phyloP scores from a whole-genome alignment of 2,888 invertebrate species.

The Catocala sponsa region DNA sequence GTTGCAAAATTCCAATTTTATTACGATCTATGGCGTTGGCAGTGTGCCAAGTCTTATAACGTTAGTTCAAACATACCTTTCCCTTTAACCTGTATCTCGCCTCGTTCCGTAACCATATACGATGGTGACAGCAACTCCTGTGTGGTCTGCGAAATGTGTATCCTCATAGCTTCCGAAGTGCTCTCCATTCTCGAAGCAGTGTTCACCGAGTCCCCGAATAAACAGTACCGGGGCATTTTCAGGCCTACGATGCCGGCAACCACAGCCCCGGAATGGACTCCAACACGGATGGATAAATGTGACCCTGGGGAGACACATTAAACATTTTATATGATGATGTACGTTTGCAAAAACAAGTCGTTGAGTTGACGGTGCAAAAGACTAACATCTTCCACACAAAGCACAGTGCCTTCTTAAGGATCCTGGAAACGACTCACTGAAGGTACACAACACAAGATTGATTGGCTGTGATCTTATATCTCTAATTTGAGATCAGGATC shows the following conservation, averaged over 20 bases:
- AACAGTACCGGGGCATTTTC: slow-evolving; percentile 96
- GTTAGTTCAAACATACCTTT: slow-evolving; percentile 89
- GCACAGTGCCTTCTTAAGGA: too few species aligned
- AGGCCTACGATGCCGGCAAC: slow-evolving; percentile 98
- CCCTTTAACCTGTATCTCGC: slow-evolving; percentile 96
- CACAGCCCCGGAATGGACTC: slow-evolving; percentile 96
- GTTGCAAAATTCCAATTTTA: too few species aligned
- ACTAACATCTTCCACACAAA: too few species aligned
- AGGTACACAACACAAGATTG: too few species aligned
- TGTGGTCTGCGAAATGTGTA: slow-evolving; percentile 97
- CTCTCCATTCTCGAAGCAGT: slow-evolving; percentile 98
- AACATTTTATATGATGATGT: too few species aligned
- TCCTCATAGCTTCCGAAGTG: slow-evolving; percentile 96
- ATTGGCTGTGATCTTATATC: too few species aligned
- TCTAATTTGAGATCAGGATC: too few species aligned
- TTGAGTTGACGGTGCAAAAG: too few species aligned
- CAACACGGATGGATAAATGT: slow-evolving; percentile 94
- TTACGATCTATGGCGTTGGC: too few species aligned
- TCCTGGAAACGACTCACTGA: too few species aligned
- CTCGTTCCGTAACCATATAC: slow-evolving; percentile 93
- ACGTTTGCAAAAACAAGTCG: too few species aligned
- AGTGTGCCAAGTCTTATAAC: too few species aligned
- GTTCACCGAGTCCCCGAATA: slow-evolving; percentile 97
- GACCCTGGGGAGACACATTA: slow-evolving; percentile 84
- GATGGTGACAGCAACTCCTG: slow-evolving; percentile 91